Evolutionary conservation across 2,113 vertebrate species (phyloP).

Genomic region (Salvelinus sp.): DNA sequence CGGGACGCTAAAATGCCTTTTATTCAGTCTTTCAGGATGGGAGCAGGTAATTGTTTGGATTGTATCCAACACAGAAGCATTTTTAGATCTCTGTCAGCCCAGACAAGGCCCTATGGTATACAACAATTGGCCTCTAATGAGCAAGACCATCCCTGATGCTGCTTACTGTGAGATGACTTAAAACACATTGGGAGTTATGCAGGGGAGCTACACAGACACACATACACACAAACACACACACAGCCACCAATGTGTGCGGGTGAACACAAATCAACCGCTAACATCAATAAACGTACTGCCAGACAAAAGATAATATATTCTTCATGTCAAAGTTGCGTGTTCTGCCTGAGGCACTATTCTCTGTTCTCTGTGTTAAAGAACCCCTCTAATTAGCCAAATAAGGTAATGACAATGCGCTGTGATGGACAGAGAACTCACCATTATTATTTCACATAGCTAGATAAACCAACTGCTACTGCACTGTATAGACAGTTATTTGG

Average conservation of each 20-base stretch:
- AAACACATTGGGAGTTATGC: neutral
- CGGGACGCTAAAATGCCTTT: conserved; percentile 12
- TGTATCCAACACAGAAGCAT: conserved; percentile 1
- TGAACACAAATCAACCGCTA: conserved; percentile 4
- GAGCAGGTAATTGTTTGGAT: conserved; percentile 7
- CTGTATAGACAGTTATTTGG: neutral
- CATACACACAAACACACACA: neutral
- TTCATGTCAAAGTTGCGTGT: conserved; percentile 48
- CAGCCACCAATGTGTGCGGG: conserved; percentile 9
- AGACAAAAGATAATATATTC: conserved; percentile 48
- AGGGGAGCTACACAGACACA: neutral
- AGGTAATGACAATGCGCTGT: neutral
- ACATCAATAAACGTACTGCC: conserved; percentile 1
- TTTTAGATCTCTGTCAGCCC: conserved; percentile 3
- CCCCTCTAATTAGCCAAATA: conserved; percentile 26
- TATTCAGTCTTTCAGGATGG: conserved; percentile 12
- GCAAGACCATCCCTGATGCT: neutral
- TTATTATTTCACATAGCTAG: neutral
- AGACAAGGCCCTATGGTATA: neutral
- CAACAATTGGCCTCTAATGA: conserved; percentile 5
- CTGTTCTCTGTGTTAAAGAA: conserved; percentile 30
- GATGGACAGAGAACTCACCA: neutral
- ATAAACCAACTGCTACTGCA: neutral
- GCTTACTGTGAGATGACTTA: conserved; percentile 17
- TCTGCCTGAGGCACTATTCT: conserved; percentile 39